phyloP scores from a whole-genome alignment of 2,888 invertebrate genomes.

The Quadroppia sp. region DNA sequence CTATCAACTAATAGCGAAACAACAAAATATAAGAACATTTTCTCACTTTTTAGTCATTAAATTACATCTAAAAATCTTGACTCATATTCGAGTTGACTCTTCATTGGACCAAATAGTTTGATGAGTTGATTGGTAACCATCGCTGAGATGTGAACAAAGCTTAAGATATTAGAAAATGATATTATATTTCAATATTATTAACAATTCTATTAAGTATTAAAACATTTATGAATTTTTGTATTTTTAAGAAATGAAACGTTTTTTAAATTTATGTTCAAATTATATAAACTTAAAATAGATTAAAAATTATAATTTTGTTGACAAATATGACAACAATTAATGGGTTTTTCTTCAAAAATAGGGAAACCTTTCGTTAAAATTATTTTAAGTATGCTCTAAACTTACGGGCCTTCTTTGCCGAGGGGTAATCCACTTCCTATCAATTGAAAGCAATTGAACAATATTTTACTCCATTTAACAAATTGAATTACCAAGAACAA shows the following conservation, averaged over 20 bases:
- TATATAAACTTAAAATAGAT: too few species aligned
- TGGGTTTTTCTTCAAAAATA: too few species aligned
- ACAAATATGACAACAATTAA: too few species aligned
- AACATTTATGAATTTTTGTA: too few species aligned
- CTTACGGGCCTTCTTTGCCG: slow-evolving; percentile 78
- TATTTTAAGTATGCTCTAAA: not conserved
- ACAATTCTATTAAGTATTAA: too few species aligned
- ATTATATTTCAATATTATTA: slow-evolving; percentile 3
- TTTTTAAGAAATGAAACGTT: too few species aligned
- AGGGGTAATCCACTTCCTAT: slow-evolving; percentile 92
- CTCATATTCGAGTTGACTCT: slow-evolving; percentile 71
- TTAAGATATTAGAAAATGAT: slow-evolving; percentile 18
- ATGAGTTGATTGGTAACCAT: slow-evolving; percentile 89
- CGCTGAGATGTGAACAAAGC: slow-evolving; percentile 75
- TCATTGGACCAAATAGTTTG: slow-evolving; percentile 86
- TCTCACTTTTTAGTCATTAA: not conserved
- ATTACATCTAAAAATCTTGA: slow-evolving; percentile 59
- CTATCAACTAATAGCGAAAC: slow-evolving; percentile 23
- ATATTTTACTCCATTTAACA: not conserved
- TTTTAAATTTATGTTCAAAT: too few species aligned
- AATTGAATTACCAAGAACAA: slow-evolving; percentile 13
- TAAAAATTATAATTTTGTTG: too few species aligned
- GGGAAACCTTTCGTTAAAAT: too few species aligned
- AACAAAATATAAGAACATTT: too few species aligned
- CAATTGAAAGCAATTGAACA: not conserved